phyloP scores from a whole-genome alignment of 2,113 vertebrate species.

The Tyrannus savana region DNA sequence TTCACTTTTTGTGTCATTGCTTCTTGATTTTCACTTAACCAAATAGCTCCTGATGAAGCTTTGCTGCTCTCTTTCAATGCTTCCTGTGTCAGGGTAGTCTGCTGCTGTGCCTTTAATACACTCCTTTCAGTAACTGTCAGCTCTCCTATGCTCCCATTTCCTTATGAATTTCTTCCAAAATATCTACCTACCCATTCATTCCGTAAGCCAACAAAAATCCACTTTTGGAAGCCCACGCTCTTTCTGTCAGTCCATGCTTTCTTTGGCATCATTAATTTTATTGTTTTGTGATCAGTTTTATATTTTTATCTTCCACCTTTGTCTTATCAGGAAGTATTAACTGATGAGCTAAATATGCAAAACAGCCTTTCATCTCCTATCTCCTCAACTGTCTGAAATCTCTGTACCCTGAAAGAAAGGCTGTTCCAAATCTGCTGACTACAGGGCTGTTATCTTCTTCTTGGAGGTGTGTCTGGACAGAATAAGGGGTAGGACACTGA shows the following conservation, averaged over 20 bases:
- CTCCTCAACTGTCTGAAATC: not conserved
- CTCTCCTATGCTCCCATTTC: conserved; percentile 6
- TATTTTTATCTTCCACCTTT: not conserved
- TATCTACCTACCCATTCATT: not conserved
- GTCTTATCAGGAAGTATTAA: not conserved
- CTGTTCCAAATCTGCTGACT: not conserved
- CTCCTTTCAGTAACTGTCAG: not conserved
- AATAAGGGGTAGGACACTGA: not conserved
- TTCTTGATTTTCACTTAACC: not conserved
- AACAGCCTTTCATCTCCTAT: not conserved
- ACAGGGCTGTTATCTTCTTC: not conserved
- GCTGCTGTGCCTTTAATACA: not conserved
- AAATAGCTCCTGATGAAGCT: not conserved
- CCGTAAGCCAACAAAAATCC: not conserved
- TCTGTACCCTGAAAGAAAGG: not conserved
- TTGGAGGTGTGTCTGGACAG: not conserved
- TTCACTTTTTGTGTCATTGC: not conserved
- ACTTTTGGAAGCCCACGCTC: not conserved
- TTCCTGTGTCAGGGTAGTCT: not conserved
- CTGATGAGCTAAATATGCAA: not conserved
- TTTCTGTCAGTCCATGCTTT: not conserved
- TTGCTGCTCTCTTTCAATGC: not conserved
- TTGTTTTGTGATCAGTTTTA: not conserved
- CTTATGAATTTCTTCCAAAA: conserved; percentile 19
- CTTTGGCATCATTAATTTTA: not conserved